Base-by-base conservation (phyloP, 2,113 vertebrate species). In the Myxocyprinus asiaticus region DNA sequence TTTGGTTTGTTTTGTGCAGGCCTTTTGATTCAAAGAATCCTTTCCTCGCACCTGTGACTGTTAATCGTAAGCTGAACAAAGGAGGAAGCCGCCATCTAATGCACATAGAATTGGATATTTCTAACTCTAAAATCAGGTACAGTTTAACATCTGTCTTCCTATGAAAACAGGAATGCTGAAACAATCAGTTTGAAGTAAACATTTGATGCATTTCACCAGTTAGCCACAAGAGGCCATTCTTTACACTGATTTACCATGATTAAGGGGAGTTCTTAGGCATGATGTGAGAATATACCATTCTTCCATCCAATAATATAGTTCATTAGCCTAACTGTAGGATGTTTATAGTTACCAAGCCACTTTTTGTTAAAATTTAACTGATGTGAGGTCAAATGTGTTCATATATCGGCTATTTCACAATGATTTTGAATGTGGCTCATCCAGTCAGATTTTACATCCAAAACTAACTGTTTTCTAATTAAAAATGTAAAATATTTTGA, bases 11-110 rank as follows among this genome's bases (percentile, higher is more conserved):
- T 15, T 62, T 44, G 45, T 72, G 71, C 78, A 96, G 95, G 15
- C 95, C 94, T 0, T 96, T 93, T 0, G 95, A 96, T 86, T 92
- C 94, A 77, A 96, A 96, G 90, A 96, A 96, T 77, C 94, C 95
- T 0, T 96, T 94, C 92, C 82, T 96, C 86, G 93, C 95, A 0
- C 76, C 79, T 0, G 94, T 96, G 0, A 85, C 88, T 0, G 84
- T 87, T 69, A 96, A 96, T 87, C 92, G 94, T 69, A 95, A 94
- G 64, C 90, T 95, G 80, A 95, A 96, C 43, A 81, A 93, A 83
- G 94, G 92, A 0, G 92, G 90, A 1, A 91, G 92, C 58, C 83
- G 94, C 0, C 92, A 96, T 83, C 80, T 95, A 11, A 96, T 95
- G 94, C 95, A 96, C 86, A 74, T 95, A 70, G 94, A 94, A 72